Percentiles rank a stretch among this genome's conserved stretches.
Evolutionary conservation across 2,113 vertebrate genomes (phyloP).

Genomic region (Platycercus adscitus): DNA sequence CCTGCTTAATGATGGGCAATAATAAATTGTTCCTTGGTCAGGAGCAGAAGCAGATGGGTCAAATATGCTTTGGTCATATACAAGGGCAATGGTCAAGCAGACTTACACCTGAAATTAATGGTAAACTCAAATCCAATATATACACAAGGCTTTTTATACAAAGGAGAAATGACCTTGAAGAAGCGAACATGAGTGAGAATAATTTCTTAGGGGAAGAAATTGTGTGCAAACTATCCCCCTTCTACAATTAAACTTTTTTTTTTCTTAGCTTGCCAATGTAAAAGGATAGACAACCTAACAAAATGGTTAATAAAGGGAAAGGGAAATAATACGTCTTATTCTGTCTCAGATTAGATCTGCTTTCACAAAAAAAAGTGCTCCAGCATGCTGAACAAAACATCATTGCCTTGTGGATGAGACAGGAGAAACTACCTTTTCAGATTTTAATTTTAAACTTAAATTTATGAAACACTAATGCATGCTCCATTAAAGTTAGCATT

Average conservation of each 20-base stretch:
- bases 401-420: neutral
- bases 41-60: neutral
- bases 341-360: neutral
- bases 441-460: conserved; percentile 48
- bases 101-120: neutral
- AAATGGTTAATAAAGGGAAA: neutral
- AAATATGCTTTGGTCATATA: neutral
- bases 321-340: neutral
- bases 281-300: neutral
- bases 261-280: neutral
- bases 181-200: neutral
- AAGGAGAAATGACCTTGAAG: neutral
- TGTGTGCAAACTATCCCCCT: neutral
- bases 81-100: neutral
- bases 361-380: conserved; percentile 7
- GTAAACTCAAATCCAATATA: neutral
- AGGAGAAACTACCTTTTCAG: conserved; percentile 27
- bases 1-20: neutral
- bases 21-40: neutral
- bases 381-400: neutral
- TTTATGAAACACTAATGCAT: conserved; percentile 31
- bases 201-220: neutral
- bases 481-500: conserved; percentile 14
- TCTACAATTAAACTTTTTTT: neutral
- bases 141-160: neutral